These are phyloP conservation scores for Acanthurus leucopareius DNA, from an alignment of 2,797 vertebrate genomes.

Conservation along the genomic window DNA sequence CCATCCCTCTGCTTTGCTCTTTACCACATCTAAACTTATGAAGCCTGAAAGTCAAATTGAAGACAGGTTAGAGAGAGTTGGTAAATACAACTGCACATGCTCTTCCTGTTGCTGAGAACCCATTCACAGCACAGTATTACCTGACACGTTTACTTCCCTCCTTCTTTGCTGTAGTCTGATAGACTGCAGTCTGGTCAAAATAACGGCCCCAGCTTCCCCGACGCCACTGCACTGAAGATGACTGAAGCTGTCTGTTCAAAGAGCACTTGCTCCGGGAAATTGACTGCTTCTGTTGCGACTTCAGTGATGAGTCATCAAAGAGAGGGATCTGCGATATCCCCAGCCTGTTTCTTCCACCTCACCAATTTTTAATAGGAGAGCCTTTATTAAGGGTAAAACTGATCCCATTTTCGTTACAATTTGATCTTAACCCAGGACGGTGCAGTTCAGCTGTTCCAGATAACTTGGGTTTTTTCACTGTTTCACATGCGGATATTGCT, in stretches of 20 bases:
- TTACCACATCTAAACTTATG: constrained; percentile 24
- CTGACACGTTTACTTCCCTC: constrained; percentile 36
- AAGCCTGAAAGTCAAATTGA: constrained; percentile 26
- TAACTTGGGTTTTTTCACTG: background rate
- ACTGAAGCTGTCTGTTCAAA: constrained; percentile 53
- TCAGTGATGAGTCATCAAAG: constrained; percentile 63
- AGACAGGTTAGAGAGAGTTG: constrained; percentile 21
- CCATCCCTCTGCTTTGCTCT: background rate
- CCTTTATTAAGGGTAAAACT: background rate
- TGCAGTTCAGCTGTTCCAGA: background rate
- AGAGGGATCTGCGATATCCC: constrained; percentile 27
- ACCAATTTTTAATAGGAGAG: constrained; percentile 20
- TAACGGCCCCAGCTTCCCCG: constrained; percentile 36
- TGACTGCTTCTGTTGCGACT: constrained; percentile 51
- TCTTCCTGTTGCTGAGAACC: constrained; percentile 40
- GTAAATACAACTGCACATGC: constrained; percentile 11
- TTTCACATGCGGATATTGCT: constrained; percentile 6
- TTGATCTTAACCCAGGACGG: background rate
- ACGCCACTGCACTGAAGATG: constrained; percentile 50
- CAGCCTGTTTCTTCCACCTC: constrained; percentile 27
- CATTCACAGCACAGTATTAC: constrained; percentile 35
- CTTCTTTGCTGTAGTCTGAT: constrained; percentile 36
- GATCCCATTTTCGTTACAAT: constrained; percentile 5
- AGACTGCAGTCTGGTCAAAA: constrained; percentile 57
- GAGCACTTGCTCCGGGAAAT: constrained; percentile 63